A percentile compares a stretch with the other conserved stretches of the same genome.
Conservation (phyloP, 2,797 vertebrate species). For the Gallinago stenura region DNA sequence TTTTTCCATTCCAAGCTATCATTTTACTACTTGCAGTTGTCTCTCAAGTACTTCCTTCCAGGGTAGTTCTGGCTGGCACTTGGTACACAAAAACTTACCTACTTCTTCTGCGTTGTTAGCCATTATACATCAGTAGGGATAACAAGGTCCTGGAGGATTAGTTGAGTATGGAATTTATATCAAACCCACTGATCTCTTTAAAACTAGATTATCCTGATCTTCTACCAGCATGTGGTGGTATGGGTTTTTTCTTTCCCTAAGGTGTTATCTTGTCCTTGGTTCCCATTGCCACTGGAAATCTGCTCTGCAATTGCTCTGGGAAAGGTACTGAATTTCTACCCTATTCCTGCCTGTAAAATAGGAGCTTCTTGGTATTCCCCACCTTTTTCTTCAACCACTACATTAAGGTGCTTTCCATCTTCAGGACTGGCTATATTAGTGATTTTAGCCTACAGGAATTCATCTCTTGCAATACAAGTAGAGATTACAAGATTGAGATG, state of each 20-base stretch:
- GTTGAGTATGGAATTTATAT: neutral
- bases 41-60: neutral
- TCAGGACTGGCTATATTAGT: neutral
- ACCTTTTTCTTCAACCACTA: neutral
- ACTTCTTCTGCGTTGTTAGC: neutral
- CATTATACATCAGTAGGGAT: neutral
- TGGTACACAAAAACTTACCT: neutral
- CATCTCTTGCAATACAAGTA: neutral
- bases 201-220: neutral
- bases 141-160: neutral
- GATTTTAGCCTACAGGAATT: neutral
- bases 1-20: neutral
- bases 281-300: neutral
- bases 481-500: neutral
- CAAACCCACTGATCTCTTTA: neutral
- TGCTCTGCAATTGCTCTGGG: neutral
- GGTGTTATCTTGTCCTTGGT: neutral
- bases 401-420: neutral
- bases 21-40: neutral
- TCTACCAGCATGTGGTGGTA: neutral
- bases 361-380: neutral
- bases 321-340: neutral
- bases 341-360: neutral
- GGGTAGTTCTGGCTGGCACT: neutral
- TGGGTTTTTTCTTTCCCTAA: neutral